These are phyloP conservation scores for Lophius americanus DNA, from an alignment of 2,797 vertebrate species.

Conservation along the genomic window DNA sequence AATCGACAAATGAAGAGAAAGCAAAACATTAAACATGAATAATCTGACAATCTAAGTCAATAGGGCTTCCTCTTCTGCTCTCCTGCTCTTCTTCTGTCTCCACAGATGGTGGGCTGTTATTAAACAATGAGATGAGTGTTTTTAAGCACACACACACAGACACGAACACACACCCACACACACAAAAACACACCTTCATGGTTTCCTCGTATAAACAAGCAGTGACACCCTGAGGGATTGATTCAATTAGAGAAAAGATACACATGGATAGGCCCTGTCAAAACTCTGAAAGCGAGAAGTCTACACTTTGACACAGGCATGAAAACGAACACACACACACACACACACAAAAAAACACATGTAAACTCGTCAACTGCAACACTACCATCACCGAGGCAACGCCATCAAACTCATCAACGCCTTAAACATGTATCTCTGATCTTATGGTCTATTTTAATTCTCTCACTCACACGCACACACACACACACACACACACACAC, in stretches of 20 bases:
- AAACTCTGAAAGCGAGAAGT: constrained; percentile 50
- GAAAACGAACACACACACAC: constrained; percentile 7
- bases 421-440: constrained; percentile 57
- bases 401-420: constrained; percentile 73
- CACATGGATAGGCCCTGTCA: constrained; percentile 70
- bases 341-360: constrained; percentile 17
- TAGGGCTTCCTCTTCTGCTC: constrained; percentile 54
- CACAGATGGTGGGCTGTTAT: constrained; percentile 67
- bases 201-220: constrained; percentile 72
- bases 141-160: constrained; percentile 15
- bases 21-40: constrained; percentile 67
- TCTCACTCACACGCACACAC: neutral
- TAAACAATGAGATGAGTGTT: constrained; percentile 57
- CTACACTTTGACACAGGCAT: constrained; percentile 2
- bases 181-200: constrained; percentile 54
- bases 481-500: constrained; percentile 9
- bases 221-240: constrained; percentile 65
- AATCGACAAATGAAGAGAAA: constrained; percentile 28
- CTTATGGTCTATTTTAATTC: constrained; percentile 40
- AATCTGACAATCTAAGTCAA: constrained; percentile 64
- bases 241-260: constrained; percentile 73
- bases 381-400: constrained; percentile 51
- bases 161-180: constrained; percentile 31
- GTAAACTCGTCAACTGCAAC: constrained; percentile 30
- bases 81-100: constrained; percentile 47